Base-by-base conservation (phyloP, 2,888 invertebrate genomes). In the Netelia inedita region DNA sequence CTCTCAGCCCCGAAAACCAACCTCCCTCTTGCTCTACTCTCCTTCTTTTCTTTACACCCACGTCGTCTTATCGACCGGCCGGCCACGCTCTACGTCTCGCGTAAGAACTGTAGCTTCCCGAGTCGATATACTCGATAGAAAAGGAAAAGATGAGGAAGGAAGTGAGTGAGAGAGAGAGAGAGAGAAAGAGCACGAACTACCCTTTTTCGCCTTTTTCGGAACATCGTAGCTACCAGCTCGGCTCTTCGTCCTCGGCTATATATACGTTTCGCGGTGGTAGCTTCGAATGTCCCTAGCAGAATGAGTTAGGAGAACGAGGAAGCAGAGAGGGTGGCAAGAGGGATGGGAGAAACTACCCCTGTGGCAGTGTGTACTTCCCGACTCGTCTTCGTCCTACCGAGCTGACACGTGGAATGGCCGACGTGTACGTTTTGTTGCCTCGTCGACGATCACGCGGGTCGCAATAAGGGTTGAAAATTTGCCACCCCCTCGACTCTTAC, bases 41-140 rank as follows among this genome's bases (percentile, higher is more conserved):
- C 66, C 46, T 72, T 66, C 59, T 72, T 43, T 55, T 14, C 28
- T 46, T 69, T 35, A 69, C 69, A 68, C 61, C 46, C 59, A 53
- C 82, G 71, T 82, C 76, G 79, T 79, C 82, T 82, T 82, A 82
- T 85, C 85, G 79, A 82, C 82, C 83, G 82, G 80, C 79, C 82
- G 79, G 75, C 75, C 86, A 75, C 74, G 82, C 76, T 74, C 61
- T 41, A 68, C 35, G 65, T 73, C 73, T 69, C 73, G 41, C 23
- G 16, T 63, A 80, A 71, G 68, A 86, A 43, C 76, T 82, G 79
- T 43, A 63, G 53, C 53, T 65, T 79, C 23, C 46, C 57, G 57
- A 72, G 55, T 68, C 68, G n/a, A 59, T 63, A 69, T 66, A 21
- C 46, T 68, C 28, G 21, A 19, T 11, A 16, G 55, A 71, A 59